These are phyloP conservation scores for Cataglyphis cursor DNA, from an alignment of 2,888 invertebrate species.

Conservation along the genomic window DNA sequence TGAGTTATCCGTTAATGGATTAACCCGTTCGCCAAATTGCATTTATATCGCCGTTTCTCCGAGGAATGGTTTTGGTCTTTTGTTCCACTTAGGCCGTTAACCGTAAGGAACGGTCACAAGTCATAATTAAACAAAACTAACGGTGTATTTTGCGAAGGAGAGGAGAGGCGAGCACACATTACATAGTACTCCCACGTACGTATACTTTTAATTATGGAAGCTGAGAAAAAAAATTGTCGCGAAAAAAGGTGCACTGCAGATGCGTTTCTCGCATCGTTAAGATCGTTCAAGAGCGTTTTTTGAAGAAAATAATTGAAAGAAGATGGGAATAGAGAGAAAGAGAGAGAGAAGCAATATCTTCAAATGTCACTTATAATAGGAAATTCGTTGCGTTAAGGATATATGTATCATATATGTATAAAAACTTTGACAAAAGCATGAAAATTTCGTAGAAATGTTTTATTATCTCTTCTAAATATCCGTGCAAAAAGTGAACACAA, in stretches of 20 bases:
- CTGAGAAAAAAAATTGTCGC: not conserved
- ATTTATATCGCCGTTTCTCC: slow-evolving; percentile 12
- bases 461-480: no score
- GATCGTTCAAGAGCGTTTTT: not conserved
- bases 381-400: no score
- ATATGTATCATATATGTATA: no score
- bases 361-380: not conserved
- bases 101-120: slow-evolving; percentile 45
- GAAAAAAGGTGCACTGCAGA: not conserved
- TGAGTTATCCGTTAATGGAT: slow-evolving; percentile 31
- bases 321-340: no score
- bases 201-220: slow-evolving; percentile 34
- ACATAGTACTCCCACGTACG: not conserved
- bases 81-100: slow-evolving; percentile 53
- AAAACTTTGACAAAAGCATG: no score
- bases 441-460: no score
- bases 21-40: slow-evolving; percentile 16
- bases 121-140: slow-evolving; percentile 60
- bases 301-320: not conserved
- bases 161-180: not conserved
- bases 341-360: not conserved
- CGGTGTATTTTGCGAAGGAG: slow-evolving; percentile 42
- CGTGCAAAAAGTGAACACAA: no score
- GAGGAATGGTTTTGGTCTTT: slow-evolving; percentile 46
- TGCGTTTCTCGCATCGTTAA: not conserved